A percentile compares a stretch with the other conserved stretches of the same genome.
Evolutionary conservation across 2,888 invertebrate species (phyloP).

Genomic region (Antheraea assamensis): DNA sequence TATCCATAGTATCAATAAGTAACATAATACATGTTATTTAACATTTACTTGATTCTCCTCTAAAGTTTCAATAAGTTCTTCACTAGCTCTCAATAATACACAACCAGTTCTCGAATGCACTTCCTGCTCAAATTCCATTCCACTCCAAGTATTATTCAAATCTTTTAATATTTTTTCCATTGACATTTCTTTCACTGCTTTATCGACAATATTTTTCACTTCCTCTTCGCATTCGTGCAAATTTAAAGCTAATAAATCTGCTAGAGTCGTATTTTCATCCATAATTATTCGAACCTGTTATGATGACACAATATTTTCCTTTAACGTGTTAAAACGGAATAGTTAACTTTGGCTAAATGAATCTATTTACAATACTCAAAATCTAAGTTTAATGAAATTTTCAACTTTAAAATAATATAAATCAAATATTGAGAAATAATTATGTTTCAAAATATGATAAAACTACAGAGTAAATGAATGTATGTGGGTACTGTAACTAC

Average conservation of each 20-base stretch:
- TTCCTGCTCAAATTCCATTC: slow-evolving; percentile 96
- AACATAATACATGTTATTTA: not conserved
- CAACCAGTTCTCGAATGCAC: slow-evolving; percentile 93
- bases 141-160: slow-evolving; percentile 94
- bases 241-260: slow-evolving; percentile 94
- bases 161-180: slow-evolving; percentile 98
- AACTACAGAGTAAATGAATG: not conserved
- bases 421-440: not conserved
- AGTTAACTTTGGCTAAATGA: not conserved
- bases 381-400: not conserved
- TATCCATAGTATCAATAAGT: not conserved
- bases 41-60: slow-evolving; percentile 95
- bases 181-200: slow-evolving; percentile 98
- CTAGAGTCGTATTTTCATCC: slow-evolving; percentile 95
- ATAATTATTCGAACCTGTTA: slow-evolving; percentile 94
- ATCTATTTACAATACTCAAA: not conserved
- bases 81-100: slow-evolving; percentile 92
- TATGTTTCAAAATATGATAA: not conserved
- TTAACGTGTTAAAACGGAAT: not conserved
- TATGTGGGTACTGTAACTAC: not conserved
- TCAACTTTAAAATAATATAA: not conserved
- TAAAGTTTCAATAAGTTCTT: slow-evolving; percentile 97
- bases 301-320: not conserved
- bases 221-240: slow-evolving; percentile 98
- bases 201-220: slow-evolving; percentile 98